phyloP scores from a whole-genome alignment of 2,888 invertebrate species.

The Cotesia congregata region DNA sequence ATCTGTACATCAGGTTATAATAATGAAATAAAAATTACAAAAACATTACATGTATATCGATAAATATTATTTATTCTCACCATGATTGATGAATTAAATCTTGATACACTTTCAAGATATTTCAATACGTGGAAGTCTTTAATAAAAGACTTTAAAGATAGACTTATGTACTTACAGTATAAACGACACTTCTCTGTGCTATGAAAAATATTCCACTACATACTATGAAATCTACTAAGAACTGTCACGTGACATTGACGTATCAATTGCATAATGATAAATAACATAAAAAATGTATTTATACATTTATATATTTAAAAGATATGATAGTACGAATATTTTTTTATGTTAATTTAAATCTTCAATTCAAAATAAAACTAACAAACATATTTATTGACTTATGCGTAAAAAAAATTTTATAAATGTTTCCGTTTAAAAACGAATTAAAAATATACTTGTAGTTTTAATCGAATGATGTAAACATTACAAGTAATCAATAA shows the following conservation, averaged over 20 bases:
- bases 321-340: not conserved
- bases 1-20: constrained; percentile 62
- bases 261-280: not conserved
- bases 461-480: not conserved
- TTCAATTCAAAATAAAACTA: not conserved
- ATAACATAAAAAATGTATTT: not conserved
- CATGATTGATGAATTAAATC: not conserved
- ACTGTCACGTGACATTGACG: not conserved
- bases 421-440: not conserved
- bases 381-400: not conserved
- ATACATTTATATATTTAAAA: no score
- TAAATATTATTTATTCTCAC: not conserved
- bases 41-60: not conserved
- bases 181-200: not conserved
- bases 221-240: not conserved
- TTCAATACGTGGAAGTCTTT: not conserved
- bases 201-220: not conserved
- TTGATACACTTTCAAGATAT: not conserved
- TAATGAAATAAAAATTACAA: not conserved
- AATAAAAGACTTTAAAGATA: not conserved
- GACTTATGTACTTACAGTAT: not conserved
- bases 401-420: not conserved
- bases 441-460: not conserved
- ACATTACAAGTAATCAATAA: not conserved
- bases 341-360: not conserved